Conservation (phyloP, 1,140 invertebrate genomes). For the Drosophila oshimai region DNA sequence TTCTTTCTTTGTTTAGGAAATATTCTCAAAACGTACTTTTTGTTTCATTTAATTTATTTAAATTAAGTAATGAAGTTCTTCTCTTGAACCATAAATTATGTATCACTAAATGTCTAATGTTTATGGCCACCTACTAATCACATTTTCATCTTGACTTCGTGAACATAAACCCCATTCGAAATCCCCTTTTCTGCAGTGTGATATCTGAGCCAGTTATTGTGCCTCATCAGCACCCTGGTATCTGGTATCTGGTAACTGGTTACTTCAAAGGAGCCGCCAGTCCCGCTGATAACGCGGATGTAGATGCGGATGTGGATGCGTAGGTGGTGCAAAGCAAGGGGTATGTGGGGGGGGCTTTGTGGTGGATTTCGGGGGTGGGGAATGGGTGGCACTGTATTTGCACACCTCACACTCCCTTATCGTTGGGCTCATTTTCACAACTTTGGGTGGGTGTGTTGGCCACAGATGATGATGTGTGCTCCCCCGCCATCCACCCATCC, state of each 20-base stretch:
- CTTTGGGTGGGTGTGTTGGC: slow-evolving; percentile 69
- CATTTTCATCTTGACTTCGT: neutral
- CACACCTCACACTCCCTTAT: slow-evolving; percentile 30
- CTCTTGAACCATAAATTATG: too few relatives aligned
- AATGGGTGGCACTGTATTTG: slow-evolving; percentile 38
- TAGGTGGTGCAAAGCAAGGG: slow-evolving; percentile 3
- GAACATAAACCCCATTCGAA: neutral
- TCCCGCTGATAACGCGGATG: slow-evolving; percentile 49
- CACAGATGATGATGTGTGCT: slow-evolving; percentile 38
- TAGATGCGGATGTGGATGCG: slow-evolving; percentile 57
- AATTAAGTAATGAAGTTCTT: too few relatives aligned
- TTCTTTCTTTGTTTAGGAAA: too few relatives aligned
- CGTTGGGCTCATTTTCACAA: slow-evolving; percentile 51
- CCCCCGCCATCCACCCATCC: neutral
- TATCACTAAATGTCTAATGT: too few relatives aligned
- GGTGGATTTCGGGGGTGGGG: neutral
- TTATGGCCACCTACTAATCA: too few relatives aligned
- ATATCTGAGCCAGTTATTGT: neutral
- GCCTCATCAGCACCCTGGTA: slow-evolving; percentile 17
- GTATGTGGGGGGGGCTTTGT: neutral
- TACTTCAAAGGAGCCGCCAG: slow-evolving; percentile 37
- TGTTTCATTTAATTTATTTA: too few relatives aligned
- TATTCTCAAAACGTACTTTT: too few relatives aligned
- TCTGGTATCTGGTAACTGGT: too few relatives aligned
- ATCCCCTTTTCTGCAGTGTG: neutral